Evolutionary conservation across 2,113 vertebrate species (phyloP).

Genomic region (Amphilophus citrinellus): DNA sequence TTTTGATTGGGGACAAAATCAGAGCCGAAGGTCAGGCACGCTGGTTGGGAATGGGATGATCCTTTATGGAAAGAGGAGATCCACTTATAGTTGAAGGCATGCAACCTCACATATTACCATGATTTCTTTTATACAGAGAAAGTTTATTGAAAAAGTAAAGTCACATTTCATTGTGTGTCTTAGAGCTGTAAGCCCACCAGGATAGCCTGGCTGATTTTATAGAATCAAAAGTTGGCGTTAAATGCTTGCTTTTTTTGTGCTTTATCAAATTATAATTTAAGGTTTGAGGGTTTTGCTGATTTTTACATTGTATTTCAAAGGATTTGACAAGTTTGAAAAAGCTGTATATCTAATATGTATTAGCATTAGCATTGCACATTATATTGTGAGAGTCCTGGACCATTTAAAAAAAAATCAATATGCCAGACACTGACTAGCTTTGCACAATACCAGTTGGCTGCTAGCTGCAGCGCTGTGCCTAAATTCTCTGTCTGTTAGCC

Average conservation of each 20-base stretch:
- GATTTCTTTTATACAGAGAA: conserved; percentile 4
- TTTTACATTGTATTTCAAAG: not conserved
- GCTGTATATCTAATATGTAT: not conserved
- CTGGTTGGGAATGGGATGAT: conserved; percentile 64
- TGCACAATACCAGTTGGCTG: too few relatives aligned
- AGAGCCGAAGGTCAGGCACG: conserved; percentile 63
- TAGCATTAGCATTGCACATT: not conserved
- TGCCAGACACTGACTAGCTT: not conserved
- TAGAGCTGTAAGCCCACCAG: not conserved
- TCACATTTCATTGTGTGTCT: not conserved
- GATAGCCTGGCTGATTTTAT: too few relatives aligned
- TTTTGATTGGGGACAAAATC: conserved; percentile 74
- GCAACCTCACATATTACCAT: conserved; percentile 19
- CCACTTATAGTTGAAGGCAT: conserved; percentile 43
- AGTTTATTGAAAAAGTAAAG: not conserved
- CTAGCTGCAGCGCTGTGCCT: too few relatives aligned
- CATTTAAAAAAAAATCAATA: not conserved
- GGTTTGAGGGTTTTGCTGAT: not conserved
- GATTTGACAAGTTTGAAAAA: not conserved
- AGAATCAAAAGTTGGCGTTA: not conserved
- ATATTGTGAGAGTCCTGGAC: not conserved
- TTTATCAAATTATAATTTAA: not conserved
- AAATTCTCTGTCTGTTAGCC: too few relatives aligned
- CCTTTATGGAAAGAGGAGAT: conserved; percentile 59
- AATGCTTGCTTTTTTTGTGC: not conserved